phyloP scores from a whole-genome alignment of 2,888 invertebrate genomes.

The Griposia aprilina region DNA sequence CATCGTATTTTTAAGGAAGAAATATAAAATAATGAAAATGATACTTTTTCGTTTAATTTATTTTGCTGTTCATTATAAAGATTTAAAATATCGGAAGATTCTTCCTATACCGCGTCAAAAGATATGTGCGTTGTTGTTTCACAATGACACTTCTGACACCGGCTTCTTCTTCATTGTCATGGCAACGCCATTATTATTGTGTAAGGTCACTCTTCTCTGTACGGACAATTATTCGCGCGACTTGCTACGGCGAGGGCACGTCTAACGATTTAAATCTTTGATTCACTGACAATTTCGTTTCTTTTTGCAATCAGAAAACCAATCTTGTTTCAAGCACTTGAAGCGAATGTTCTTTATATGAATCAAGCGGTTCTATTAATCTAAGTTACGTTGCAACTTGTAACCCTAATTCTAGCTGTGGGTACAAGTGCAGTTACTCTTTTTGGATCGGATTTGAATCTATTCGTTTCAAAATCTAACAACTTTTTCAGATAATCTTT shows the following conservation, averaged over 20 bases:
- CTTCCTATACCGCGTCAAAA: not conserved
- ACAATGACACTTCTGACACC: not conserved
- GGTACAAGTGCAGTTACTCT: too few relatives aligned
- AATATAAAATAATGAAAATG: slow-evolving; percentile 67
- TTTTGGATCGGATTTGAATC: too few relatives aligned
- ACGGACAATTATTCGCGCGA: not conserved
- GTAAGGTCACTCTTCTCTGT: not conserved
- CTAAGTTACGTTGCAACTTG: not conserved
- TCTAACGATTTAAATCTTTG: not conserved
- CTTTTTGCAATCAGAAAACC: not conserved
- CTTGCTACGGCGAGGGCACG: not conserved
- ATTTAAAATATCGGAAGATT: not conserved
- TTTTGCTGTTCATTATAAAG: not conserved
- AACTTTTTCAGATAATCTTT: not conserved
- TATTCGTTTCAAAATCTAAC: too few relatives aligned
- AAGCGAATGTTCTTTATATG: not conserved
- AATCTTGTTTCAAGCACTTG: not conserved
- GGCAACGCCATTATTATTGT: not conserved
- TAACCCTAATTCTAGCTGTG: not conserved
- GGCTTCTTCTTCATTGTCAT: not conserved
- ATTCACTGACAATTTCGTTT: not conserved
- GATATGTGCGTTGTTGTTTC: not conserved
- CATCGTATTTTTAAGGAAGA: slow-evolving; percentile 72
- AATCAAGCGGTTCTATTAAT: not conserved
- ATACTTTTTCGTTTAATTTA: slow-evolving; percentile 51